Evolutionary conservation across 2,797 vertebrate species (phyloP), one percentile per base, ranked within the genome.

Genomic region (Sebastes itinus): DNA sequence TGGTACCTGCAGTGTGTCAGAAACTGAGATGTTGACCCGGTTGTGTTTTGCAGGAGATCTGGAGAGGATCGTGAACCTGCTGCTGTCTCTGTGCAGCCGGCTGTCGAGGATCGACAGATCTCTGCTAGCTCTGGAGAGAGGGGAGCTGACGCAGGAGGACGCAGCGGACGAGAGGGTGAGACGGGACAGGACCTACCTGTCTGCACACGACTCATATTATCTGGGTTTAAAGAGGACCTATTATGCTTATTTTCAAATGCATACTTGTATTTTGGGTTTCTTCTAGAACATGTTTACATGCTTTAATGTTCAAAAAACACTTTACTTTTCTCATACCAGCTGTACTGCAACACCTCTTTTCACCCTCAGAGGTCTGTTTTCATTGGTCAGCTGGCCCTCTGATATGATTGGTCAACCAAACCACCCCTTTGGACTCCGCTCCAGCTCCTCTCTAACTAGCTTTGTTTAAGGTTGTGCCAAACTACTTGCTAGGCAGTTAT

Each of bases 61-160:
- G 93, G 98, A 99, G 91, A 98, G 96, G 89, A 97, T 99, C 12
- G 98, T 99, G n/a, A 98, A 97, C 94, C 96, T 99, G 92, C 93
- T 99, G 93, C 95, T 99, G 22, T 99, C 98, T 4, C 96, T 99
- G 87, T 98, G 97, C 0, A 97, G 97, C 27, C 97, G 97, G 5
- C 92, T 99, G 90, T 96, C 97, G 6, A 96, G 97, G 0, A 97
- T 99, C 38, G 97, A 99, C 90, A 96, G 96, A 0, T 93, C 96
- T 59, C 94, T 99, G 64, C 92, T 89, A 0, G 88, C 93, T 59
- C 93, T 98, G 55, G 77, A 92, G 35, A 70, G 78, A 35, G 74
- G 78, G 25, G 88, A 84, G 30, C 90, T 95, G 12, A 91, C 94
- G 1, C 62, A 76, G 49, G 94, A 95, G 0, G 94, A 94, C 79